Evolutionary conservation across 2,797 vertebrate genomes (phyloP).

Genomic region (Anguilla anguilla): DNA sequence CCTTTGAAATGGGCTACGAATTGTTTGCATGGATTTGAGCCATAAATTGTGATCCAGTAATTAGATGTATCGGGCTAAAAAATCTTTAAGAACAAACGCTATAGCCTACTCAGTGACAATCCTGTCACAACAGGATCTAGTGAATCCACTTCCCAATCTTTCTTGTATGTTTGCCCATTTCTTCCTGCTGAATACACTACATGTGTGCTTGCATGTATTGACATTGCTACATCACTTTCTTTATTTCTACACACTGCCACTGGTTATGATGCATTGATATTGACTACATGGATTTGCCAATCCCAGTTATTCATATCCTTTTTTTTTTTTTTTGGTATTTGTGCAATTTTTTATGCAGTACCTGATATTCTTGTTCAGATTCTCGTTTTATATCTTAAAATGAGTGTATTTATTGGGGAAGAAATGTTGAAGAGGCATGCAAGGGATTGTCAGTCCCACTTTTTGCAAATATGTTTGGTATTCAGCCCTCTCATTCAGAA

Average conservation of each 20-base stretch:
- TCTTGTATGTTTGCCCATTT: conserved; percentile 13
- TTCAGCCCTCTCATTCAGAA: background rate
- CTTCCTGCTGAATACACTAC: background rate
- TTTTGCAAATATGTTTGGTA: background rate
- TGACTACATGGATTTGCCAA: background rate
- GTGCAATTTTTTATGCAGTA: background rate
- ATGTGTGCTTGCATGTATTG: background rate
- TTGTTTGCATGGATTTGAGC: conserved; percentile 67
- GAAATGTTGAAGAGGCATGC: background rate
- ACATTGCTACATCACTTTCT: background rate
- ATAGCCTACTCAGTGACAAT: conserved; percentile 57
- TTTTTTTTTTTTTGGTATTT: background rate
- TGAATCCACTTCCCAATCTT: conserved; percentile 56
- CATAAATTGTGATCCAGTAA: conserved; percentile 60
- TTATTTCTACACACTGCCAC: background rate
- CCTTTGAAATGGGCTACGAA: conserved; percentile 55
- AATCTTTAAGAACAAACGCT: conserved; percentile 74
- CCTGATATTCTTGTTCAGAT: background rate
- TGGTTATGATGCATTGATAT: background rate
- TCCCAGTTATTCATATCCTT: background rate
- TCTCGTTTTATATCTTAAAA: background rate
- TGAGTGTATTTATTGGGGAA: background rate
- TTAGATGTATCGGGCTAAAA: conserved; percentile 62
- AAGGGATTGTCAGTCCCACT: background rate
- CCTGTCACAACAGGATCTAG: conserved; percentile 83